These are phyloP conservation scores for Celastrina argiolus DNA, from an alignment of 2,888 invertebrate genomes.

Conservation along the genomic window DNA sequence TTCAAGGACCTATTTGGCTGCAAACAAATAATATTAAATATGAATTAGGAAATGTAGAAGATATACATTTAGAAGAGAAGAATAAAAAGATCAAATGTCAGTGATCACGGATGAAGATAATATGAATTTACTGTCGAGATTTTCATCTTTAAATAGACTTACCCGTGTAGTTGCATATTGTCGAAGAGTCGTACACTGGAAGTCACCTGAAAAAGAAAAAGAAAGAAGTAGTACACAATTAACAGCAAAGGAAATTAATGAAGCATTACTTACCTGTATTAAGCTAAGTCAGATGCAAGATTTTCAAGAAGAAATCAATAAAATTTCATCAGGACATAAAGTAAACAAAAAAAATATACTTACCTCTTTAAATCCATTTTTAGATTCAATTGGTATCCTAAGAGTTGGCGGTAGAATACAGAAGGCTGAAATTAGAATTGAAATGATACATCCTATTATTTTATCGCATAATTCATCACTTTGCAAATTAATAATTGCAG, in stretches of 20 bases:
- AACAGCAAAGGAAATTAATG: background rate
- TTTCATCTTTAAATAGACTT: no score
- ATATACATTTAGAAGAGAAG: background rate
- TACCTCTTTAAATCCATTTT: conserved; percentile 19
- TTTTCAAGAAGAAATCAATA: background rate
- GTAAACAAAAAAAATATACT: conserved; percentile 12
- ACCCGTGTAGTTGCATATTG: no score
- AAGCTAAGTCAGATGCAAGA: background rate
- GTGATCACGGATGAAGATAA: no score
- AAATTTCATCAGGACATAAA: background rate
- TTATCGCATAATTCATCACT: conserved; percentile 24
- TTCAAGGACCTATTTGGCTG: conserved; percentile 30
- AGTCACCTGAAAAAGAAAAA: background rate
- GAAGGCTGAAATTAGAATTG: background rate
- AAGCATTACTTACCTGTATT: conserved; percentile 18
- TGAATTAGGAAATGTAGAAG: background rate
- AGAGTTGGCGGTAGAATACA: conserved; percentile 24
- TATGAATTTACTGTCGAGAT: no score
- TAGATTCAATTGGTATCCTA: conserved; percentile 20
- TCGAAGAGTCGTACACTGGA: no score
- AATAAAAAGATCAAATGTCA: background rate
- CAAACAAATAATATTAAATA: background rate
- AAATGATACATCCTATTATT: conserved; percentile 25
- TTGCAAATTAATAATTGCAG: conserved; percentile 29
- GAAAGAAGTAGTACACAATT: background rate